A percentile compares a stretch with the other conserved stretches of the same genome.
Conservation (phyloP, 64 coral and sea anemone species). For the Stylophora pistillata region DNA sequence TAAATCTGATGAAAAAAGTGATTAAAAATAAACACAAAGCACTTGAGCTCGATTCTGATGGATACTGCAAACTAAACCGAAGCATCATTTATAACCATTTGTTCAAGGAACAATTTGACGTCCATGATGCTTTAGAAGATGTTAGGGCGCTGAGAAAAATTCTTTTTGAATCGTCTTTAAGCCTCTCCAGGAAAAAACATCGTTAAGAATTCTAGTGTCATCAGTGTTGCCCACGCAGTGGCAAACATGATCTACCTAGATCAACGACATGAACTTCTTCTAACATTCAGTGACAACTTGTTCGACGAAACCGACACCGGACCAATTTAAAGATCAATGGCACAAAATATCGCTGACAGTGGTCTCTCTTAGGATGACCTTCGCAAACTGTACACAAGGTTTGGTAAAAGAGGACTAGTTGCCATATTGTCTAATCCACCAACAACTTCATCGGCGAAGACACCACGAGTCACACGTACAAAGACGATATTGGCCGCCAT, state of each 20-base stretch:
- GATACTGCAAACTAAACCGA: background rate
- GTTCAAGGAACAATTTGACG: slow-evolving; percentile 40
- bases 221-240: background rate
- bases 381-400: slow-evolving; percentile 21
- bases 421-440: slow-evolving; percentile 23
- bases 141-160: slow-evolving; percentile 41
- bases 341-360: slow-evolving; percentile 43
- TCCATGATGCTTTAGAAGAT: slow-evolving; percentile 52
- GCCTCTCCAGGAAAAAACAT: background rate
- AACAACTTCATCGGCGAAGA: background rate
- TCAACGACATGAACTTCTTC: slow-evolving; percentile 34
- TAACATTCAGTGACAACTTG: slow-evolving; percentile 39
- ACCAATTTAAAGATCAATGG: slow-evolving; percentile 1
- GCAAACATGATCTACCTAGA: slow-evolving; percentile 30
- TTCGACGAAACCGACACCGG: slow-evolving; percentile 4
- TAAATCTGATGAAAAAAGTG: slow-evolving; percentile 27
- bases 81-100: background rate
- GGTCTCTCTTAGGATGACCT: slow-evolving; percentile 32
- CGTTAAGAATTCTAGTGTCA: background rate
- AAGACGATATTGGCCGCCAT: slow-evolving; percentile 15
- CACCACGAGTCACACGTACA: slow-evolving; percentile 31
- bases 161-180: background rate
- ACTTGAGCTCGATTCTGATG: slow-evolving; percentile 5
- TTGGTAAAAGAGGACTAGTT: slow-evolving; percentile 24
- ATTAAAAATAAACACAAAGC: slow-evolving; percentile 39